phyloP scores from a whole-genome alignment of 2,797 vertebrate species.

The Lepus oiostolus region DNA sequence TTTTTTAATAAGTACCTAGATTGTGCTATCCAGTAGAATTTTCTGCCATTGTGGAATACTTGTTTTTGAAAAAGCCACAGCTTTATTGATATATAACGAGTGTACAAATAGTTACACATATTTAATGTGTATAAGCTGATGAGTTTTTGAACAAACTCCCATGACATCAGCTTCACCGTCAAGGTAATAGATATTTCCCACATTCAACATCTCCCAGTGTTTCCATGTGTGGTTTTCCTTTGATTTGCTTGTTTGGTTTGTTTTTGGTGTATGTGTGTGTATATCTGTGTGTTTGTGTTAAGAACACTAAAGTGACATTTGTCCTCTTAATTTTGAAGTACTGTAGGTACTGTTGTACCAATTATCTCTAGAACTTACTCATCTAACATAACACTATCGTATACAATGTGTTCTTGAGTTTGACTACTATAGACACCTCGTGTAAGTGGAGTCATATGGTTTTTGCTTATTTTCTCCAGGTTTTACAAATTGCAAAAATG shows the following conservation, averaged over 20 bases:
- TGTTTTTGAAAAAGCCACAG: background rate
- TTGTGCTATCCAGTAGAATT: background rate
- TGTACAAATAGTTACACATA: background rate
- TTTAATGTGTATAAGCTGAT: background rate
- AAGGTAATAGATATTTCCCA: background rate
- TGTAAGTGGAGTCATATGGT: background rate
- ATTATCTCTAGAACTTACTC: background rate
- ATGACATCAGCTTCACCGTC: background rate
- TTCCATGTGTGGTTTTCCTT: background rate
- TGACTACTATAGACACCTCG: background rate
- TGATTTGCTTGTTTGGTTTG: background rate
- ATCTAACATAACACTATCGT: background rate
- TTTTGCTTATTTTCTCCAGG: background rate
- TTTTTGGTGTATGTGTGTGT: background rate
- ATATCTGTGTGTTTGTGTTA: background rate
- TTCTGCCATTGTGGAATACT: background rate
- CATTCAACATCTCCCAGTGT: background rate
- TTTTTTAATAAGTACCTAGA: background rate
- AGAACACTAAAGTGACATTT: background rate
- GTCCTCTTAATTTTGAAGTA: background rate
- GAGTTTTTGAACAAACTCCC: background rate
- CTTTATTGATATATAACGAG: background rate
- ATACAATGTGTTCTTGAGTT: background rate
- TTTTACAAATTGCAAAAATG: background rate
- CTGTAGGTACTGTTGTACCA: background rate